These are phyloP conservation scores for Champsocephalus esox DNA, from an alignment of 2,797 vertebrate genomes.

Conservation along the genomic window DNA sequence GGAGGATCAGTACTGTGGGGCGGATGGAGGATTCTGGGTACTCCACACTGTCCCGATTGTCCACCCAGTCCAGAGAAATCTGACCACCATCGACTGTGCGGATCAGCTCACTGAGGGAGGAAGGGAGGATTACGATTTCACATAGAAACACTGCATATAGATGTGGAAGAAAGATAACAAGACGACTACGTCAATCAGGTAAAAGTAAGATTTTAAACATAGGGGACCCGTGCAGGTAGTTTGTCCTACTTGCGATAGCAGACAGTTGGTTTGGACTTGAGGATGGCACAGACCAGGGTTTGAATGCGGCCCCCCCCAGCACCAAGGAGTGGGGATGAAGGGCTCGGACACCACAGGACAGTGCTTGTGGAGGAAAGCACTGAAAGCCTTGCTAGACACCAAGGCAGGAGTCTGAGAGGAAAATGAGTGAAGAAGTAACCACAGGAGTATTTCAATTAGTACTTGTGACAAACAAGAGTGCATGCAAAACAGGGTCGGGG, in stretches of 20 bases:
- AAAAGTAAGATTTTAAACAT: background rate
- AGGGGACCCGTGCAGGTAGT: background rate
- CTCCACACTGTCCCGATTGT: constrained; percentile 61
- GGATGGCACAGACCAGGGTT: constrained; percentile 81
- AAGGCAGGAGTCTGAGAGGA: constrained; percentile 80
- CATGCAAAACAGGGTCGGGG: background rate
- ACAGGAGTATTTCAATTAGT: fast-evolving
- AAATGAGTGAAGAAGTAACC: background rate
- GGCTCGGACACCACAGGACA: constrained; percentile 83
- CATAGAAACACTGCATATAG: background rate
- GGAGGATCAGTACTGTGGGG: constrained; percentile 87
- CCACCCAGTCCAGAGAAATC: constrained; percentile 88
- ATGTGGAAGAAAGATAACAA: background rate
- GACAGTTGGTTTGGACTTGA: constrained; percentile 81
- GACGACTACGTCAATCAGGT: background rate
- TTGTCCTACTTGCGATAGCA: constrained; percentile 85
- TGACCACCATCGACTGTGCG: constrained; percentile 86
- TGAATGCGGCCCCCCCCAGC: constrained; percentile 89
- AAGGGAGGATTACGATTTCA: background rate
- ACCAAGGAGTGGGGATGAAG: constrained; percentile 89
- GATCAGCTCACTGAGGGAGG: constrained; percentile 83
- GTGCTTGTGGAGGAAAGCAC: constrained; percentile 80
- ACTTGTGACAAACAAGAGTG: background rate
- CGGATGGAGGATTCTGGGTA: constrained; percentile 77
- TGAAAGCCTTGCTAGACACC: constrained; percentile 80